These are phyloP conservation scores for Ariopsis seemanni DNA, from an alignment of 2,113 vertebrate genomes.

Conservation along the genomic window DNA sequence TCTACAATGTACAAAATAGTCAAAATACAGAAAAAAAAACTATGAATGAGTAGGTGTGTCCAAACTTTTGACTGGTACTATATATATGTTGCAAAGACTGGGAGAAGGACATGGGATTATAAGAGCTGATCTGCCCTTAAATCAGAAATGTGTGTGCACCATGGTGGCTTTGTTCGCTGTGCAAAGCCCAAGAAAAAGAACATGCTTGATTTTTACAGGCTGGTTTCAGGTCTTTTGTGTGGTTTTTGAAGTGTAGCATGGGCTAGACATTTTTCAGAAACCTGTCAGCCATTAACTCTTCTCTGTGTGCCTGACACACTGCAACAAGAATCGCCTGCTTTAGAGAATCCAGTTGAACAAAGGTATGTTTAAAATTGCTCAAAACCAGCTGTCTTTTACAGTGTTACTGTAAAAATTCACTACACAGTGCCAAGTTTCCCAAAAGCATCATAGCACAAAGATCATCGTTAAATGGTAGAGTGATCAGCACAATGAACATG, in stretches of 20 bases:
- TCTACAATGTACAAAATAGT: too few species aligned
- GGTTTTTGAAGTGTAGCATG: neutral
- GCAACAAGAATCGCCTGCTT: neutral
- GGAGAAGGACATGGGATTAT: neutral
- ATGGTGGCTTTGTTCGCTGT: neutral
- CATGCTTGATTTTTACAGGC: neutral
- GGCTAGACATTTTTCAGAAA: neutral
- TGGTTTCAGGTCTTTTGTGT: neutral
- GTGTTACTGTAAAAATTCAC: neutral
- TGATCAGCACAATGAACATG: too few species aligned
- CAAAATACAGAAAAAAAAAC: too few species aligned
- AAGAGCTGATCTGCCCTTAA: neutral
- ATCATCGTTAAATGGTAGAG: too few species aligned
- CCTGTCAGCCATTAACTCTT: neutral
- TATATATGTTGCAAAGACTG: neutral
- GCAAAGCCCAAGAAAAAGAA: neutral
- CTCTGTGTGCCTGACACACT: neutral
- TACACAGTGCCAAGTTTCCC: neutral
- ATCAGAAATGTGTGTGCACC: neutral
- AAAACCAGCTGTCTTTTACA: neutral
- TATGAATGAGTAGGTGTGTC: too few species aligned
- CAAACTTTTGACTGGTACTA: too few species aligned
- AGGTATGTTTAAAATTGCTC: neutral
- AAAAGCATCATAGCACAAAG: too few species aligned
- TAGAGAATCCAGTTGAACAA: neutral